These are phyloP conservation scores for Melolontha melolontha DNA, from an alignment of 2,888 invertebrate species.

Conservation along the genomic window DNA sequence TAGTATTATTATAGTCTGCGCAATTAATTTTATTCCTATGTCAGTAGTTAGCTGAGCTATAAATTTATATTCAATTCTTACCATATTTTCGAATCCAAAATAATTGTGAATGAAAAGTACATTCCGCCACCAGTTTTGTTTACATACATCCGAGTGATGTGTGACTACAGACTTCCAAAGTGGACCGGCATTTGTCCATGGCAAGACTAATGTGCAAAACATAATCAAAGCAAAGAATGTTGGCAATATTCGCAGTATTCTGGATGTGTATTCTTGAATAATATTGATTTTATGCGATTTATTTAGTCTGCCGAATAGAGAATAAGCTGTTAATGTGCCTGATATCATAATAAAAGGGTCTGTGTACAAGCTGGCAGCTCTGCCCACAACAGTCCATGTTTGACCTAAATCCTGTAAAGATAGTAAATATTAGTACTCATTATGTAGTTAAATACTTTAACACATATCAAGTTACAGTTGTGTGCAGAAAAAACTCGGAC, in stretches of 20 bases:
- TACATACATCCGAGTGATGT: conserved; percentile 76
- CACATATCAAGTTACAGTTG: too few relatives aligned
- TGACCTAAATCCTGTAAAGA: conserved; percentile 68
- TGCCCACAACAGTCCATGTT: conserved; percentile 75
- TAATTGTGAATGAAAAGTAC: conserved; percentile 79
- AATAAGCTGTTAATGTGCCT: conserved; percentile 75
- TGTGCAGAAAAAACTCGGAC: too few relatives aligned
- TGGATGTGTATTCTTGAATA: conserved; percentile 72
- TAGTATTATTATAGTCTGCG: too few relatives aligned
- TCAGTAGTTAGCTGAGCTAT: too few relatives aligned
- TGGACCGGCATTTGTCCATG: conserved; percentile 73
- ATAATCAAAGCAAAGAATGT: conserved; percentile 74
- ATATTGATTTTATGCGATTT: conserved; percentile 69
- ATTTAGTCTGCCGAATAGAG: conserved; percentile 71
- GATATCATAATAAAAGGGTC: conserved; percentile 80
- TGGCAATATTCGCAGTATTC: conserved; percentile 74
- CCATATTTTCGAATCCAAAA: conserved; percentile 79
- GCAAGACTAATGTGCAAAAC: conserved; percentile 76
- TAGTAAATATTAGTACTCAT: conserved; percentile 30
- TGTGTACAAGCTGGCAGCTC: conserved; percentile 78
- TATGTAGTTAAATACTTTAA: too few relatives aligned
- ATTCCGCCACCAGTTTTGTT: conserved; percentile 78
- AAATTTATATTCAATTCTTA: conserved; percentile 55
- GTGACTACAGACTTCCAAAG: conserved; percentile 78
- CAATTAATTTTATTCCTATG: too few relatives aligned